Evolutionary conservation across 2,113 vertebrate genomes (phyloP), one percentile per base, ranked within the genome.

Genomic region (Chelonoidis abingdonii): DNA sequence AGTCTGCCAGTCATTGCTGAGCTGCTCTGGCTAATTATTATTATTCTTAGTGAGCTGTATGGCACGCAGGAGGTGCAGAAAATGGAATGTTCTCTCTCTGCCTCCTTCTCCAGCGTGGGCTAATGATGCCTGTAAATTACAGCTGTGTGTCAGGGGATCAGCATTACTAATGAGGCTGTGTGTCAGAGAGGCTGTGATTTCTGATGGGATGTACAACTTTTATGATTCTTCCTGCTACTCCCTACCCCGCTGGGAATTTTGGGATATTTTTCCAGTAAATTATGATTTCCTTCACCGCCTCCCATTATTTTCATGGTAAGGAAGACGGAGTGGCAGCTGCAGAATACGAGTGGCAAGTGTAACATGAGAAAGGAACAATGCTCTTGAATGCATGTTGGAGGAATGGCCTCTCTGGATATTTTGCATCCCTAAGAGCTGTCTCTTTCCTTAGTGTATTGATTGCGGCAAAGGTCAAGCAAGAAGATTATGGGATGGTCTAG

Each of bases 11-110:
- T 95, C 90, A 89, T 84, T 44, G 62, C 85, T 31, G 19, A 93
- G 80, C 69, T 0, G 10, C 52, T 82, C 56, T 1, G 41, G 86
- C 87, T 97, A 95, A 97, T 97, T 97, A 96, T 96, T 97, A 96
- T 96, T 89, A 92, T 92, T 93, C 93, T 90, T 86, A 5, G 24
- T 0, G 5, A 92, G 69, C 5, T 1, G 2, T 31, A 88, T 3
- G 91, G 90, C 72, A 12, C 13, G 29, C 47, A 2, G 47, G 69
- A 89, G 78, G 57, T 44, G 62, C 0, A 1, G 93, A 84, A 94
- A 93, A 84, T 10, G 89, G 86, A 91, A 47, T 85, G 47, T 22
- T 62, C 52, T 89, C 2, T 0, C 53, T 16, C 2, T 83, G 47
- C 53, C 29, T 82, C 65, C 10, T 25, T 90, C 81, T 47, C 83